Base-by-base conservation (phyloP, 2,888 invertebrate genomes). In the Agonopterix heracliana region DNA sequence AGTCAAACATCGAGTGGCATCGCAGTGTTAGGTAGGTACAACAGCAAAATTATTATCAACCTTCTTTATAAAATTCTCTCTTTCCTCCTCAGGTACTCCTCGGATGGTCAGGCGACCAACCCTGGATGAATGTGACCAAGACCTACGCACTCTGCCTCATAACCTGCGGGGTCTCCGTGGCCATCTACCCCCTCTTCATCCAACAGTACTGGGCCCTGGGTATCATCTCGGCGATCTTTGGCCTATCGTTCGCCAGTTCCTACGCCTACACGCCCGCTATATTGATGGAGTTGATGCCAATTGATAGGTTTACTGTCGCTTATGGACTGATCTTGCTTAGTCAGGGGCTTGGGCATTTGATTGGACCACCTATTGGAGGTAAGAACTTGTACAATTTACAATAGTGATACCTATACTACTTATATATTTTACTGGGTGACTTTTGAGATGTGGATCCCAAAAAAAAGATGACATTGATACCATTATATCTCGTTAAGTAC, bases 311-410 rank as follows among this genome's bases (percentile, higher is more conserved):
- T 75, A 97, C 97, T 12, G 94, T 94, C 65, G 97, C 96, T 9
- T 98, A 98, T 75, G 98, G 98, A 8, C 84, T 98, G 58, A 92
- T 95, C 53, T 86, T 97, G 63, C 84, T 98, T 56, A 95, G 95
- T 58, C 97, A 98, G 81, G 98, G 98, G 9, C 91, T 98, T 53
- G 98, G 97, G n/a, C 97, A 96, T 85, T 90, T 98, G 35, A 82
- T 95, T 49, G 98, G 98, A 48, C 98, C 98, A 9, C 97, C 98
- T 1, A 82, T 98, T 57, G 97, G 96, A 71, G 98, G 98, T 92
- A 59, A 70, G 67, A 46, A 48, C 4, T 26, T n/a, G 9, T 10
- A 14, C 7, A 26, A 26, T 26, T 2, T 14, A 14, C 14, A 14
- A 14, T 14, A 14, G 14, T 14, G 14, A 14, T 14, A 14, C n/a